Conservation (phyloP, 1,140 invertebrate species). For the Rhizoglyphus robini region DNA sequence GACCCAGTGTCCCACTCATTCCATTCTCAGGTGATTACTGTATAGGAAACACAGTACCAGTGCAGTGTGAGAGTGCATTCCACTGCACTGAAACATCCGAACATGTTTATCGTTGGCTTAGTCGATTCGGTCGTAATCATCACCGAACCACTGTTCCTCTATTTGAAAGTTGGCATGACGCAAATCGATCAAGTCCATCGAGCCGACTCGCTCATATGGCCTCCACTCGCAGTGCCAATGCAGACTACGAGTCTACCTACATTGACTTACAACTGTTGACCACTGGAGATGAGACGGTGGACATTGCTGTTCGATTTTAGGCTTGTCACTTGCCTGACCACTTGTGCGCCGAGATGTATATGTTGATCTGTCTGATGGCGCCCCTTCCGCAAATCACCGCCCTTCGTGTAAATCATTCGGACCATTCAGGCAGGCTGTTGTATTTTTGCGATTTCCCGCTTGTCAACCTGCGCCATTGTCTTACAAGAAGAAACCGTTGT, state of each 20-base stretch:
- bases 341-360: background rate
- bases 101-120: too few species aligned
- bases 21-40: too few species aligned
- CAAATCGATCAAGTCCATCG: too few species aligned
- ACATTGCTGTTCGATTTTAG: background rate
- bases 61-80: too few species aligned
- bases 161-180: too few species aligned
- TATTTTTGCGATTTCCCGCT: background rate
- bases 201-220: too few species aligned
- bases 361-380: background rate
- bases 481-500: slow-evolving; percentile 3
- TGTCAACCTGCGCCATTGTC: background rate
- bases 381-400: background rate
- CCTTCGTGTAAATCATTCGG: background rate
- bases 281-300: background rate
- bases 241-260: background rate
- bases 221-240: too few species aligned
- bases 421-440: background rate
- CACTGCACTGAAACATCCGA: too few species aligned
- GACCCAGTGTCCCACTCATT: too few species aligned
- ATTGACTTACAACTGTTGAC: background rate
- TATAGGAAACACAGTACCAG: too few species aligned
- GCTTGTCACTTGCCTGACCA: background rate
- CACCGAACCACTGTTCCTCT: too few species aligned
- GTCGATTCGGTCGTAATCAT: too few species aligned